phyloP scores from a whole-genome alignment of 2,797 vertebrate genomes.

The Crenichthys baileyi region DNA sequence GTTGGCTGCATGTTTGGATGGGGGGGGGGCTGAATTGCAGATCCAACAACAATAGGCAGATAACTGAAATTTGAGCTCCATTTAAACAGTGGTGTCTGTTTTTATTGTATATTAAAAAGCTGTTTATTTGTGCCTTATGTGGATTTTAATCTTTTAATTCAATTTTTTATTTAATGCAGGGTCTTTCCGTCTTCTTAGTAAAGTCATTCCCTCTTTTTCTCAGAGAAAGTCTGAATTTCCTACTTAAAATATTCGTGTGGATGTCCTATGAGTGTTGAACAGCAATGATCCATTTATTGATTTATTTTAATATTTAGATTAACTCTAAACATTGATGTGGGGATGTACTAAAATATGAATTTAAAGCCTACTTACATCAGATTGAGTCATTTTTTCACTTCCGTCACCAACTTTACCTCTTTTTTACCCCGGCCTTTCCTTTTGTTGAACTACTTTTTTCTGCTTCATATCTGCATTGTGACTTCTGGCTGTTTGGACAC shows the following conservation, averaged over 20 bases:
- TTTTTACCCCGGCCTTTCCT: neutral
- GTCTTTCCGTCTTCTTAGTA: neutral
- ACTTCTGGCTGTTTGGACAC: slow-evolving; percentile 73
- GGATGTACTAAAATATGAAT: neutral
- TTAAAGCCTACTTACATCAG: neutral
- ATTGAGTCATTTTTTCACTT: neutral
- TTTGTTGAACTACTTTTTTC: slow-evolving; percentile 25
- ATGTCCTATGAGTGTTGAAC: neutral
- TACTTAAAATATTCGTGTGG: neutral
- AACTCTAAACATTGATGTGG: neutral
- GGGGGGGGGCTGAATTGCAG: neutral
- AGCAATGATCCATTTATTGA: neutral
- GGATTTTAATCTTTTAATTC: neutral
- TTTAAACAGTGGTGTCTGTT: neutral
- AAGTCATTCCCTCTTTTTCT: neutral
- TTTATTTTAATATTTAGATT: neutral
- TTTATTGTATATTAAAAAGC: neutral
- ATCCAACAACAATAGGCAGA: neutral
- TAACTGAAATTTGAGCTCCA: neutral
- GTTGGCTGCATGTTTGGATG: neutral
- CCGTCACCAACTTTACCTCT: neutral
- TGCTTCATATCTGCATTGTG: slow-evolving; percentile 31
- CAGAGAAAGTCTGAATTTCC: neutral
- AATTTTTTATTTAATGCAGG: neutral
- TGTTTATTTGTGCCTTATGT: neutral